phyloP scores from a whole-genome alignment of 2,113 vertebrate species.

The Erythrocercus mccallii region DNA sequence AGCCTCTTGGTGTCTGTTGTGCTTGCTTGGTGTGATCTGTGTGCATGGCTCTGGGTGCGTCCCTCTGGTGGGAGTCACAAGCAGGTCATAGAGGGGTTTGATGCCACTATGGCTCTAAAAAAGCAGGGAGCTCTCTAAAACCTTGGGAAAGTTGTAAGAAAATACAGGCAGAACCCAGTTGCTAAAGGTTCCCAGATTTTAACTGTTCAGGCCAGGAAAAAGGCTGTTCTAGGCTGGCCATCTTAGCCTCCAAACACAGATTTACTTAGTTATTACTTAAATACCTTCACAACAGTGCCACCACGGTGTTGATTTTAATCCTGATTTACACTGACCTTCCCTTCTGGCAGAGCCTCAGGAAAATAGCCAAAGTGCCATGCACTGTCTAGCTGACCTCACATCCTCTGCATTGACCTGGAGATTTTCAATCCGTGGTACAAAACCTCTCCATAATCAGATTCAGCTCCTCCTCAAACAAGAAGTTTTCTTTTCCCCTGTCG shows the following conservation, averaged over 20 bases:
- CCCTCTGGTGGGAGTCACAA: background rate
- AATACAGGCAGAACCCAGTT: background rate
- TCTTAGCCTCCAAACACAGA: background rate
- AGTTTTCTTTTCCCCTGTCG: background rate
- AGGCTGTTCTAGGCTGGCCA: background rate
- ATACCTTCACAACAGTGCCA: background rate
- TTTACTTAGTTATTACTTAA: background rate
- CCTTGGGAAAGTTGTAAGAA: background rate
- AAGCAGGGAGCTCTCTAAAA: background rate
- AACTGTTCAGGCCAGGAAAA: background rate
- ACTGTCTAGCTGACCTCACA: background rate
- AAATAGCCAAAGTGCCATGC: accelerated
- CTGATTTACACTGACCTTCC: background rate
- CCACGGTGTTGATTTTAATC: background rate
- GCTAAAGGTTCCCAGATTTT: background rate
- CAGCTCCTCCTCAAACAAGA: background rate
- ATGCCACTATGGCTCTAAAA: background rate
- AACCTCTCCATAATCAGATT: background rate
- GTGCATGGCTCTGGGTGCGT: background rate
- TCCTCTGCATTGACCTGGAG: background rate
- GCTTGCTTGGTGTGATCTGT: too few species aligned
- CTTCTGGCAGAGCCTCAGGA: background rate
- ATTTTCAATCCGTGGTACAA: background rate
- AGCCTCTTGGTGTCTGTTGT: background rate
- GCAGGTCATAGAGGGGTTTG: background rate